Evolutionary conservation across 1,140 invertebrate genomes (phyloP).

Genomic region (Bilobella aurantiaca): DNA sequence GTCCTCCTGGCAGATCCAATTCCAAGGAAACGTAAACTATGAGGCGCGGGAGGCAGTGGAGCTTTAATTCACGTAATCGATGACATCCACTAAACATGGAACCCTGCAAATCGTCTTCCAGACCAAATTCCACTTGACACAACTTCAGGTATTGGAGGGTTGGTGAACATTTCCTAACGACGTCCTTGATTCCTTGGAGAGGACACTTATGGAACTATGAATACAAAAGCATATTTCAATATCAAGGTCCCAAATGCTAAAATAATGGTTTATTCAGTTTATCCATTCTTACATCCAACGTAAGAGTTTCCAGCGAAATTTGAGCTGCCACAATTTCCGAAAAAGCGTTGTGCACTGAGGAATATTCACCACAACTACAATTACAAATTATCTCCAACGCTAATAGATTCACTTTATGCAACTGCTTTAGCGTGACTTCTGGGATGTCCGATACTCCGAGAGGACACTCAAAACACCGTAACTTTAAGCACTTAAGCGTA

Average conservation of each 20-base stretch:
- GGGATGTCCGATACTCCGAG: not conserved
- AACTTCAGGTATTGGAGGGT: constrained; percentile 11
- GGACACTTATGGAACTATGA: not conserved
- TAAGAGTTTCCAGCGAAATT: constrained; percentile 11
- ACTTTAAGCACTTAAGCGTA: constrained; percentile 14
- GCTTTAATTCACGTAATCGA: not conserved
- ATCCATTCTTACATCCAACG: no score
- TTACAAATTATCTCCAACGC: not conserved
- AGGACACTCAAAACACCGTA: constrained; percentile 11
- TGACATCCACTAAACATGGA: constrained; percentile 11
- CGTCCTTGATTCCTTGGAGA: not conserved
- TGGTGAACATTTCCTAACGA: not conserved
- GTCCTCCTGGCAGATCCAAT: not conserved
- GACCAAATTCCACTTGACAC: constrained; percentile 8
- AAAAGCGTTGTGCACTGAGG: constrained; percentile 4
- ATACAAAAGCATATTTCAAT: not conserved
- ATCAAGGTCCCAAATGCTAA: no score
- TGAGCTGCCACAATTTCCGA: constrained; percentile 11
- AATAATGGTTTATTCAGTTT: no score
- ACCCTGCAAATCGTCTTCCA: constrained; percentile 10
- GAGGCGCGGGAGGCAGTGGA: not conserved
- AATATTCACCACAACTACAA: not conserved
- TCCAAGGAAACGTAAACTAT: not conserved
- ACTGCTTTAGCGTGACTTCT: not conserved
- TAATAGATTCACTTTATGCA: constrained; percentile 4